A percentile compares a stretch with the other conserved stretches of the same genome.
Evolutionary conservation across 2,888 invertebrate species (phyloP).

Genomic region (Meteorus colon): DNA sequence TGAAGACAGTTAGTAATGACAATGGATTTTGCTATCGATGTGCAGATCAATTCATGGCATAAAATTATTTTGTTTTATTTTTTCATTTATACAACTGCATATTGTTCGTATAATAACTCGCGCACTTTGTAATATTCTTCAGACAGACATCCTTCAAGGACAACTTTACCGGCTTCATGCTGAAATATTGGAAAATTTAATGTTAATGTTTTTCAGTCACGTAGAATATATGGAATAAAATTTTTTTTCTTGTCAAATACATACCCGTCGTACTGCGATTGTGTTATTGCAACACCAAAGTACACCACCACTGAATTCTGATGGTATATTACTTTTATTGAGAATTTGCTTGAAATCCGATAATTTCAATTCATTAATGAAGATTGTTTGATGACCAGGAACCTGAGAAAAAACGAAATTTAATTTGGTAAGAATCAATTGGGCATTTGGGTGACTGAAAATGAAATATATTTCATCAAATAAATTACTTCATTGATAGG

Average conservation of each 20-base stretch:
- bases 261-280: conserved; percentile 89
- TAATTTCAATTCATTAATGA: conserved; percentile 94
- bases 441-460: background rate
- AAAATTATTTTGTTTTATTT: background rate
- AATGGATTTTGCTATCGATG: conserved; percentile 6
- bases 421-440: background rate
- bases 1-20: background rate
- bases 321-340: conserved; percentile 82
- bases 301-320: conserved; percentile 93
- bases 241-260: conserved; percentile 51
- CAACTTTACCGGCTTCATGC: conserved; percentile 93
- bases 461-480: conserved; percentile 13
- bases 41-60: background rate
- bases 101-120: conserved; percentile 94
- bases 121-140: conserved; percentile 96
- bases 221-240: background rate
- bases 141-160: conserved; percentile 93
- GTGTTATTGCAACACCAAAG: conserved; percentile 95
- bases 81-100: conserved; percentile 89
- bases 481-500: conserved; percentile 72
- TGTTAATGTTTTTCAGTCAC: conserved; percentile 10
- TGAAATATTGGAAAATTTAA: conserved; percentile 73
- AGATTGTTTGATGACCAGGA: conserved; percentile 86
- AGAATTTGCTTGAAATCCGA: conserved; percentile 92
- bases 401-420: conserved; percentile 66